These are phyloP conservation scores for Ataeniobius toweri DNA, from an alignment of 2,797 vertebrate genomes.

Conservation along the genomic window DNA sequence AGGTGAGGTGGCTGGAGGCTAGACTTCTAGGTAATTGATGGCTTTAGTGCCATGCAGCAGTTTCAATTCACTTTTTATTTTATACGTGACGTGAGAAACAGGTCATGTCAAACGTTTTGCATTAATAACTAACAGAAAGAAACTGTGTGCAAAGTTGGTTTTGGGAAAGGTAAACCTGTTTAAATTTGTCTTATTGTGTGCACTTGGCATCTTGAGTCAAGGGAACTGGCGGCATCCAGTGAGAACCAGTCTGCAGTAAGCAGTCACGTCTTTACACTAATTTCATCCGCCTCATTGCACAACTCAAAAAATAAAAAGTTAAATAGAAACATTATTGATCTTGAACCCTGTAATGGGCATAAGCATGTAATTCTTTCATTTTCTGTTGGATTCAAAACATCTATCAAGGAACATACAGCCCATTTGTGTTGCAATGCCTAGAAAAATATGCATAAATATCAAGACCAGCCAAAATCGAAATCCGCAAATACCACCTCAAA, in stretches of 20 bases:
- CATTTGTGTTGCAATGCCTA: background rate
- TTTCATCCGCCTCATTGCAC: constrained; percentile 51
- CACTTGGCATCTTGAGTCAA: constrained; percentile 35
- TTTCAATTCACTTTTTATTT: constrained; percentile 20
- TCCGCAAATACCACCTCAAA: background rate
- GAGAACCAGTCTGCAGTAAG: constrained; percentile 53
- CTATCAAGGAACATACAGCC: background rate
- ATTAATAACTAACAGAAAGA: constrained; percentile 5
- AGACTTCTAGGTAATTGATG: constrained; percentile 42
- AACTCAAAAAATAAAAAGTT: constrained; percentile 20
- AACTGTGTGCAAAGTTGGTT: constrained; percentile 2
- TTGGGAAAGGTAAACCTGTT: background rate
- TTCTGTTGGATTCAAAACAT: background rate
- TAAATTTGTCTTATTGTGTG: background rate
- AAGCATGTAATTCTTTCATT: background rate
- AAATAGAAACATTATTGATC: constrained; percentile 7
- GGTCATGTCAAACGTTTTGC: constrained; percentile 5
- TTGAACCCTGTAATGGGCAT: too few species aligned
- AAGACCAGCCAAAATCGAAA: background rate
- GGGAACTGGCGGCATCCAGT: constrained; percentile 32
- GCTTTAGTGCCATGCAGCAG: constrained; percentile 19
- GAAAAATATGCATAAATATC: background rate
- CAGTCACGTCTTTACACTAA: constrained; percentile 60
- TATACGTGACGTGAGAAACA: constrained; percentile 16
- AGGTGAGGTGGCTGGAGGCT: constrained; percentile 49